phyloP scores from a whole-genome alignment of 2,888 invertebrate genomes.

The Yponomeuta cagnagella region DNA sequence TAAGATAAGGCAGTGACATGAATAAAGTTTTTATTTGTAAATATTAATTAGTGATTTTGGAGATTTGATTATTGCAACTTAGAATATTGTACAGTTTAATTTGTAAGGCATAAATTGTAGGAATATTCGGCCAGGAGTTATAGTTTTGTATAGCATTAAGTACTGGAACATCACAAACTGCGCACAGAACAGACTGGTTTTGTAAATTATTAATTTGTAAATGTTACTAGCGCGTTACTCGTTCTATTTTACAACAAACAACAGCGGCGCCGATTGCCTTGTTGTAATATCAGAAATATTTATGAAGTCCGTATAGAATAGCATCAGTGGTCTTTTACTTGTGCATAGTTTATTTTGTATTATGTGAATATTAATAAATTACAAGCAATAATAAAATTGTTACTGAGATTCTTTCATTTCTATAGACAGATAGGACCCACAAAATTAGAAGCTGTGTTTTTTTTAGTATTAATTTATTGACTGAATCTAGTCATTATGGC shows the following conservation, averaged over 20 bases:
- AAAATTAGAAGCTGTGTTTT: not conserved
- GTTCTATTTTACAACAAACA: conserved; percentile 8
- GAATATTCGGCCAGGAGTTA: conserved; percentile 54
- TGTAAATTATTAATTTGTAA: conserved; percentile 15
- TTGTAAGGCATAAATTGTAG: conserved; percentile 45
- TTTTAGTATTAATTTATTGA: conserved; percentile 37
- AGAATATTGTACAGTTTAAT: conserved; percentile 58
- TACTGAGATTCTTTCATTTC: conserved; percentile 58
- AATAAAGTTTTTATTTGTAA: conserved; percentile 7
- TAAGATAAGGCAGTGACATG: not conserved
- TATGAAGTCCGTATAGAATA: conserved; percentile 55
- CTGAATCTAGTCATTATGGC: conserved; percentile 44
- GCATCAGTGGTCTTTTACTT: conserved; percentile 71
- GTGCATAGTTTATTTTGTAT: conserved; percentile 82
- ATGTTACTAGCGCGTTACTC: conserved; percentile 10
- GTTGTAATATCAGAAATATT: conserved; percentile 51
- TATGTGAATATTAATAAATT: conserved; percentile 77
- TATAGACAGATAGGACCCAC: conserved; percentile 16
- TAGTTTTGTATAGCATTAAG: conserved; percentile 14
- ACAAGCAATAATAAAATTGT: conserved; percentile 80
- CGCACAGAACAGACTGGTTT: conserved; percentile 13
- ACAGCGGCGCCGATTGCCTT: conserved; percentile 14
- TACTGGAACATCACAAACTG: conserved; percentile 15
- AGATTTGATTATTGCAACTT: conserved; percentile 9
- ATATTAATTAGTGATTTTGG: not conserved